phyloP scores from a whole-genome alignment of 1,140 invertebrate species.

The Orius insidiosus region DNA sequence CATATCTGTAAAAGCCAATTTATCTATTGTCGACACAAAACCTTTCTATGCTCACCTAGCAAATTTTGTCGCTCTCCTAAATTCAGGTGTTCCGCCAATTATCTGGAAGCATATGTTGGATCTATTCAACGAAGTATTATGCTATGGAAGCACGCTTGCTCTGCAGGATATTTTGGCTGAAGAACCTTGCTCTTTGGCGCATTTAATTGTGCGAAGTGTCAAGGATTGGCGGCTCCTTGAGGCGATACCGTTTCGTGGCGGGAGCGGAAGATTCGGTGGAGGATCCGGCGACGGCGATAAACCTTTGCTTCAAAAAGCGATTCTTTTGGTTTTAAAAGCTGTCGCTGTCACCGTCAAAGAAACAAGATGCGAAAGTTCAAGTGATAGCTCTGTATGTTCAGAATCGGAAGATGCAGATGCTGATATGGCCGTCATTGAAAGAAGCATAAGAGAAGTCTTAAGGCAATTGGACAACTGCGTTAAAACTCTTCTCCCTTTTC shows the following conservation, averaged over 20 bases:
- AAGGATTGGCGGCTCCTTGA: slow-evolving; percentile 66
- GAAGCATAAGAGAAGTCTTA: slow-evolving; percentile 61
- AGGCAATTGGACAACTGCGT: slow-evolving; percentile 66
- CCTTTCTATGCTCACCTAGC: slow-evolving; percentile 73
- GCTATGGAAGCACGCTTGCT: slow-evolving; percentile 74
- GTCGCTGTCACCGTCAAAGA: slow-evolving; percentile 80
- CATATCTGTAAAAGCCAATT: slow-evolving; percentile 78
- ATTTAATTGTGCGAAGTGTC: slow-evolving; percentile 64
- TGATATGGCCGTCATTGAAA: slow-evolving; percentile 72
- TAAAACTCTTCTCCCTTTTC: slow-evolving; percentile 61
- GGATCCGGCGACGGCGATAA: slow-evolving; percentile 33
- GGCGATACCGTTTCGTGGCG: slow-evolving; percentile 37
- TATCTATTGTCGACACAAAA: slow-evolving; percentile 73
- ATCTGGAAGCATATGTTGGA: slow-evolving; percentile 70
- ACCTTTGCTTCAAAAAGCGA: slow-evolving; percentile 64
- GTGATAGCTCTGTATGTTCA: slow-evolving; percentile 53
- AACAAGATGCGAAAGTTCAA: slow-evolving; percentile 66
- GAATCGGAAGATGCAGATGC: slow-evolving; percentile 70
- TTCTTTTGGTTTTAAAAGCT: slow-evolving; percentile 67
- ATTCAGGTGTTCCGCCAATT: slow-evolving; percentile 50
- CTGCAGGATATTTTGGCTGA: slow-evolving; percentile 70
- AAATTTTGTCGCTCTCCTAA: slow-evolving; percentile 55
- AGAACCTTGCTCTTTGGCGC: slow-evolving; percentile 68
- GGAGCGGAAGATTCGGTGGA: slow-evolving; percentile 34
- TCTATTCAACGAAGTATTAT: slow-evolving; percentile 72